Base-by-base conservation (phyloP, 2,113 vertebrate species). In the Callospermophilus lateralis region DNA sequence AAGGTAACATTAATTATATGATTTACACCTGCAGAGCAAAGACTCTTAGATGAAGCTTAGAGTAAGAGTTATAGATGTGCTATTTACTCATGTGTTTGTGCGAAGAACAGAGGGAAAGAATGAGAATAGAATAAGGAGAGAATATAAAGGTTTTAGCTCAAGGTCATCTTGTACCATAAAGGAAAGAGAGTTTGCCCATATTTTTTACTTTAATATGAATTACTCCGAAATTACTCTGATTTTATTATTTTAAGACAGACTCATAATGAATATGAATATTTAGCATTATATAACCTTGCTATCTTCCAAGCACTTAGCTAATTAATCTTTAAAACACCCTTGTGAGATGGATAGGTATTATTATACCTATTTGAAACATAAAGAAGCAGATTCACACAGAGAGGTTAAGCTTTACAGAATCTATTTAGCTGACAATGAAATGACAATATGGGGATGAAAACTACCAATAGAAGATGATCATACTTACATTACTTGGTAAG, bases 241-340 rank as follows among this genome's bases (percentile, higher is more conserved):
- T 96, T 9, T 48, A 80, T 95, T 96, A 24, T 95, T 96, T 97
- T 92, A 98, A 97, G 89, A 78, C 39, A 95, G n/a, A 51, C 8
- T 93, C 3, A n/a, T 93, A 93, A 90, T 95, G 84, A 72, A 89
- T 92, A 94, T 42, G 63, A 94, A 87, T 90, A 93, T 76, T 92
- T 95, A 93, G 19, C 80, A 92, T 88, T 96, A 76, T 92, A 95
- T 80, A 84, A 4, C 84, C 32, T 80, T 88, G 72, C 53, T 70
- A 53, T 92, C 34, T 90, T 86, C 26, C 3, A 90, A 94, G 42
- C 4, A 95, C 45, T 92, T 95, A 88, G 19, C 48, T 78, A 90
- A 89, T 95, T 97, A 93, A 94, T 93, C 65, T 89, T 97, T 96
- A 96, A 93, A 89, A 84, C 58, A 93, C 84, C 63, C 83, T 90